phyloP scores from a whole-genome alignment of 2,888 invertebrate genomes.

The Polydrusus cervinus region DNA sequence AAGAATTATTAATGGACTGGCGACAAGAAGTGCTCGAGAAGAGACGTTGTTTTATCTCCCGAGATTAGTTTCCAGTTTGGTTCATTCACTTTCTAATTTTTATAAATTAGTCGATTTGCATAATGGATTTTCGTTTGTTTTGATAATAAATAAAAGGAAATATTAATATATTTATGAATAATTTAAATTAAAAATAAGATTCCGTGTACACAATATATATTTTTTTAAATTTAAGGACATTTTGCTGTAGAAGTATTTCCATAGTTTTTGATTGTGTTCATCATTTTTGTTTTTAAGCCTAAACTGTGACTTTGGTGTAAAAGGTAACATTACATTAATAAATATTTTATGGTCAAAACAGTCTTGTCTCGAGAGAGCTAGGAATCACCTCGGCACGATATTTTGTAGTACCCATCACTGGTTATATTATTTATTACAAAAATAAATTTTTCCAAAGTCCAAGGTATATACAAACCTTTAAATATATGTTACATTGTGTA shows the following conservation, averaged over 20 bases:
- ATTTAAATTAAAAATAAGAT: not conserved
- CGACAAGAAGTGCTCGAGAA: constrained; percentile 34
- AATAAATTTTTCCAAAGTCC: constrained; percentile 1
- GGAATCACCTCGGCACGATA: too few relatives aligned
- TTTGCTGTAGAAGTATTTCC: too few relatives aligned
- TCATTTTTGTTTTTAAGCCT: too few relatives aligned
- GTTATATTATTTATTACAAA: constrained; percentile 3
- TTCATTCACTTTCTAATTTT: constrained; percentile 38
- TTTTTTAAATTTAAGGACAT: too few relatives aligned
- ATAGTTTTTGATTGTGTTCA: too few relatives aligned
- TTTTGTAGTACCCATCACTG: not conserved
- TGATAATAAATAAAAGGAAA: constrained; percentile 16
- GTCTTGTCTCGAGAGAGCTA: too few relatives aligned
- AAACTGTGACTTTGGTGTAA: too few relatives aligned
- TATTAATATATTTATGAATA: not conserved
- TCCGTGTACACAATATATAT: too few relatives aligned
- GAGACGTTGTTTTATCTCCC: constrained; percentile 26
- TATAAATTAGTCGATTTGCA: constrained; percentile 33
- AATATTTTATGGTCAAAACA: not conserved
- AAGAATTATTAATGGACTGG: constrained; percentile 37
- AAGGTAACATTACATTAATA: too few relatives aligned
- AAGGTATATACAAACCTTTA: constrained; percentile 36
- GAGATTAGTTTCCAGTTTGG: constrained; percentile 30
- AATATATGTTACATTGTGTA: constrained; percentile 54
- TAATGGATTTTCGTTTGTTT: constrained; percentile 32